Percentiles rank a stretch among this genome's conserved stretches.
These are phyloP conservation scores for Leucosticte australis DNA, from an alignment of 2,113 vertebrate genomes.

Conservation along the genomic window DNA sequence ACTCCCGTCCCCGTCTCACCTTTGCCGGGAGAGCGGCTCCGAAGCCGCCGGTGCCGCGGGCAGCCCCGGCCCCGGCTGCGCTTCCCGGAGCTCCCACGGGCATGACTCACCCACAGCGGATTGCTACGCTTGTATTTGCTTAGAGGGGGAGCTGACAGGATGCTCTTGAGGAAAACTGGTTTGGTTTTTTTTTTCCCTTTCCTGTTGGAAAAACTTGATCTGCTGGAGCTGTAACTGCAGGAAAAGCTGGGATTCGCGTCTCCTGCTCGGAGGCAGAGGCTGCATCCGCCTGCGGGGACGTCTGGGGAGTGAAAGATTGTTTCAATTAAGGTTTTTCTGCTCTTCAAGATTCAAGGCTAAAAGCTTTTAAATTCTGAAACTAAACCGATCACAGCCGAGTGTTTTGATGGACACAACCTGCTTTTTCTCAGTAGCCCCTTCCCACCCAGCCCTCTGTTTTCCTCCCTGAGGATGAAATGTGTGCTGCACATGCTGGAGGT, in stretches of 20 bases:
- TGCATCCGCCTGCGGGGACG: background rate
- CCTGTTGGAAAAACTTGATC: background rate
- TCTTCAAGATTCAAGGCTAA: background rate
- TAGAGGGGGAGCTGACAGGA: background rate
- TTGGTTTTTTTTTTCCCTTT: background rate
- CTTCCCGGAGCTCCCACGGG: background rate
- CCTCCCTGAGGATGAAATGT: background rate
- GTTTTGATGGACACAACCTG: background rate
- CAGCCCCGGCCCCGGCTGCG: background rate
- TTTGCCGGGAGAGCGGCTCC: background rate
- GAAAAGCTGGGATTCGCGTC: background rate
- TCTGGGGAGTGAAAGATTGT: background rate
- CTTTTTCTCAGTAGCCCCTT: background rate
- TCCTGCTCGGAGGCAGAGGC: background rate
- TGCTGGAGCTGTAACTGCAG: background rate
- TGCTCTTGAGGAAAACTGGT: background rate
- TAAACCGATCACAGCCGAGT: background rate
- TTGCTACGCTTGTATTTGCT: background rate
- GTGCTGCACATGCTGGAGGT: accelerated
- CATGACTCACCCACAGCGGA: background rate
- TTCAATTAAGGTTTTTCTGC: background rate
- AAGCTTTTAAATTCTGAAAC: background rate
- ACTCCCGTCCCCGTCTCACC: background rate
- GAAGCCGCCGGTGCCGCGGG: accelerated
- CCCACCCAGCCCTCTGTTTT: background rate